phyloP scores from a whole-genome alignment of 2,797 vertebrate species.

The Lophotriccus pileatus region DNA sequence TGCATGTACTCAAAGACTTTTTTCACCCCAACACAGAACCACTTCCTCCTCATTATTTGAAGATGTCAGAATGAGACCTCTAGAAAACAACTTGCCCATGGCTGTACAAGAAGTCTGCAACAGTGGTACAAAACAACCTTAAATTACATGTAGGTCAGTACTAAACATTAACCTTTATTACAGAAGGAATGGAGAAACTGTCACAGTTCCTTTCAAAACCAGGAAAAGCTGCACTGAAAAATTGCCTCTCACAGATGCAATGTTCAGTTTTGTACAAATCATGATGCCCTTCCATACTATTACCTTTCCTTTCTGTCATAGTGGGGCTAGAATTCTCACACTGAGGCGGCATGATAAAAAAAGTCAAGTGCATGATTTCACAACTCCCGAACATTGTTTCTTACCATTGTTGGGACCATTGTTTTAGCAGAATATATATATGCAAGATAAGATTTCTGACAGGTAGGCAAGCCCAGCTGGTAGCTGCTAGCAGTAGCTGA shows the following conservation, averaged over 20 bases:
- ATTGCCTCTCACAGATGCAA: not conserved
- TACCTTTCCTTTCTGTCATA: not conserved
- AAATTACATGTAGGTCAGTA: not conserved
- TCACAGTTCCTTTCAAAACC: not conserved
- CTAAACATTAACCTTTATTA: not conserved
- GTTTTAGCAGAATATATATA: not conserved
- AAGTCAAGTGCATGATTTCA: not conserved
- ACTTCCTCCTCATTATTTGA: not conserved
- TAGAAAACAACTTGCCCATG: not conserved
- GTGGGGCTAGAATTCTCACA: not conserved
- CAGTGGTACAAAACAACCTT: not conserved
- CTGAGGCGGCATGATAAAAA: rapidly evolving
- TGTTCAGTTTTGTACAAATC: not conserved
- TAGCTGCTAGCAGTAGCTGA: not conserved
- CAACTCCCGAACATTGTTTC: not conserved
- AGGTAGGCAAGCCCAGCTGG: not conserved
- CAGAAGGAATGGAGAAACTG: not conserved
- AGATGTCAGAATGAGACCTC: not conserved
- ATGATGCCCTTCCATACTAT: not conserved
- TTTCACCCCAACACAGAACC: not conserved
- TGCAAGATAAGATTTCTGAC: not conserved
- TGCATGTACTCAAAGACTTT: not conserved
- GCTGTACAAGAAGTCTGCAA: not conserved
- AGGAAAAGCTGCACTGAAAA: not conserved
- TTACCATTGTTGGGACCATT: not conserved